A percentile compares a stretch with the other conserved stretches of the same genome.
Evolutionary conservation across 1,140 invertebrate genomes (phyloP).

Genomic region (Leptopilina boulardi): DNA sequence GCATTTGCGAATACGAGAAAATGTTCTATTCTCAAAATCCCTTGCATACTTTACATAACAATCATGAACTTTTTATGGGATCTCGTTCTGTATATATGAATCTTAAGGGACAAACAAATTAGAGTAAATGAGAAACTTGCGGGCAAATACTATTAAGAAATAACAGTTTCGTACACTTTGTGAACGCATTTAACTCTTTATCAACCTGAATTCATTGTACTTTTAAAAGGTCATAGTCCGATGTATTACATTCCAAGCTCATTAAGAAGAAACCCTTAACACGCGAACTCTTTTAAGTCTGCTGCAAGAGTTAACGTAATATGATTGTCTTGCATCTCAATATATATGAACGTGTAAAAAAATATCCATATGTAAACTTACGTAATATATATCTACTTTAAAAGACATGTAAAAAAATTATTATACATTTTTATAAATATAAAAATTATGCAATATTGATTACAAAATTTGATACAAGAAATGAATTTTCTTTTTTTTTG

Average conservation of each 20-base stretch:
- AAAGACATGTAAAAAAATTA: no score
- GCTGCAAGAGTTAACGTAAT: background rate
- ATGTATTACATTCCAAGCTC: conserved; percentile 17
- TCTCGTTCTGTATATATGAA: background rate
- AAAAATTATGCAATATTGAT: no score
- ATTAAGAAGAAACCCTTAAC: background rate
- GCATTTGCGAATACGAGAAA: background rate
- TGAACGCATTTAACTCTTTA: conserved; percentile 19
- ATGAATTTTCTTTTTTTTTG: no score
- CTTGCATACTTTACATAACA: background rate
- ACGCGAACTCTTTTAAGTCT: conserved; percentile 18
- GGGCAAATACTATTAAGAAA: background rate
- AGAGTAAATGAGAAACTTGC: background rate
- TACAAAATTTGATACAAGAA: no score
- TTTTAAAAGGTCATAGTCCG: conserved; percentile 7
- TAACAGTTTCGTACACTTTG: background rate
- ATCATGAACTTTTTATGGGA: background rate
- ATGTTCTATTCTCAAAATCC: background rate
- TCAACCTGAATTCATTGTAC: conserved; percentile 1
- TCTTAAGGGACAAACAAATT: conserved; percentile 4
- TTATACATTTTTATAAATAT: no score
- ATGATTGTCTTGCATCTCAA: background rate
- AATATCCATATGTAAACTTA: background rate
- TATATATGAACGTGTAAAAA: no score
- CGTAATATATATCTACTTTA: no score